Evolutionary conservation across 1,140 invertebrate species (phyloP), one percentile per base, ranked within the genome.

Genomic region (Wasmannia auropunctata): DNA sequence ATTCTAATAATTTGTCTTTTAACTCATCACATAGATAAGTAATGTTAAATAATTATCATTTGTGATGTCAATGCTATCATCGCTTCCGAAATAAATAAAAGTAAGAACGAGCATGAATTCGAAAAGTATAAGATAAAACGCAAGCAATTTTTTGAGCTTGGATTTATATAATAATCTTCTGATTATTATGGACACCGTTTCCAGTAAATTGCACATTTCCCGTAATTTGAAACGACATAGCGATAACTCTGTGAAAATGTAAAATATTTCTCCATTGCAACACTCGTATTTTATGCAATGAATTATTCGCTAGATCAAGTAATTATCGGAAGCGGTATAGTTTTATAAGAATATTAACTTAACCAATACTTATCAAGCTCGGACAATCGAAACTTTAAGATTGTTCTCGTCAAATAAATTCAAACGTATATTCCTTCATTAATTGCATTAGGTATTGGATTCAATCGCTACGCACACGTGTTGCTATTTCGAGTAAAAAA

Each of bases 181-280:
- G n/a, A 43, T 58, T 40, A 75, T 75, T 75, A 60, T 6, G n/a
- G n/a, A 60, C 6, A 40, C 4, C 16, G 16, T 43, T 60, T 28
- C 1, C 22, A 40, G 25, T 25, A 76, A 76, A 76, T 60, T 76
- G 37, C 37, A 43, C 5, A 60, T 76, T 76, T 76, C 54, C 74
- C 34, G 19, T 43, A 60, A 60, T 76, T 76, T 60, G 25, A 76
- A 40, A 8, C 7, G 60, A 76, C 25, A 37, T 28, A 31, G 54
- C 10, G 8, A 60, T 60, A 76, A 60, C 25, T 37, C 22, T 14
- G 37, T 14, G 37, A 76, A 40, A 76, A 51, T 43, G 25, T 8
- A 76, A 19, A 28, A 28, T 40, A 54, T 40, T 58, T 37, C 6
- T 37, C 2, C 43, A 11, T 43, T 7, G 22, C 37, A 76, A 40